Evolutionary conservation across 2,888 invertebrate species (phyloP).

Genomic region (Cephus nigrinus): DNA sequence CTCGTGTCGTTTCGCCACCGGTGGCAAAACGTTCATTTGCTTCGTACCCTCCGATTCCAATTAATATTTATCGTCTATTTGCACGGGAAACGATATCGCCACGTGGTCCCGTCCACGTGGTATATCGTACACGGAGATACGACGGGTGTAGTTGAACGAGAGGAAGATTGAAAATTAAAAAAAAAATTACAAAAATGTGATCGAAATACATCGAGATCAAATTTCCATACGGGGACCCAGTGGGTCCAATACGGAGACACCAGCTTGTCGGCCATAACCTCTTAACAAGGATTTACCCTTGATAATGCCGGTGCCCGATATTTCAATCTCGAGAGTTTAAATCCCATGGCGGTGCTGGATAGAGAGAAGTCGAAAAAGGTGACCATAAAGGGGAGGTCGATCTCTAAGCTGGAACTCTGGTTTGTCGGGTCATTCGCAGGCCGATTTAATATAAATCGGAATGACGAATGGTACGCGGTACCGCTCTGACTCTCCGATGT

Average conservation of each 20-base stretch:
- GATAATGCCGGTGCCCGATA: constrained; percentile 4
- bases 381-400: neutral
- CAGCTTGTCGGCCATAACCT: neutral
- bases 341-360: neutral
- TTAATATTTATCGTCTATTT: constrained; percentile 49
- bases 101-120: neutral
- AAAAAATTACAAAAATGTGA: neutral
- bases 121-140: neutral
- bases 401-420: constrained; percentile 12
- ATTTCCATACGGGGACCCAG: neutral
- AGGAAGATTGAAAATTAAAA: neutral
- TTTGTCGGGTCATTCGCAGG: constrained; percentile 52
- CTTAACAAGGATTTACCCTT: neutral
- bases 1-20: constrained; percentile 40
- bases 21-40: constrained; percentile 44
- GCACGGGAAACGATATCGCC: constrained; percentile 18
- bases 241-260: neutral
- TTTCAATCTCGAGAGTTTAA: constrained; percentile 14
- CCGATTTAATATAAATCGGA: constrained; percentile 63
- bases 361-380: constrained; percentile 10
- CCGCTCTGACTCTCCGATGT: constrained; percentile 53
- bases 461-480: constrained; percentile 61
- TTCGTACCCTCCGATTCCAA: constrained; percentile 45
- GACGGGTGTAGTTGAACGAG: neutral
- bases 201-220: neutral